Base-by-base conservation (phyloP, 2,888 invertebrate genomes). In the Eristalis tenax region DNA sequence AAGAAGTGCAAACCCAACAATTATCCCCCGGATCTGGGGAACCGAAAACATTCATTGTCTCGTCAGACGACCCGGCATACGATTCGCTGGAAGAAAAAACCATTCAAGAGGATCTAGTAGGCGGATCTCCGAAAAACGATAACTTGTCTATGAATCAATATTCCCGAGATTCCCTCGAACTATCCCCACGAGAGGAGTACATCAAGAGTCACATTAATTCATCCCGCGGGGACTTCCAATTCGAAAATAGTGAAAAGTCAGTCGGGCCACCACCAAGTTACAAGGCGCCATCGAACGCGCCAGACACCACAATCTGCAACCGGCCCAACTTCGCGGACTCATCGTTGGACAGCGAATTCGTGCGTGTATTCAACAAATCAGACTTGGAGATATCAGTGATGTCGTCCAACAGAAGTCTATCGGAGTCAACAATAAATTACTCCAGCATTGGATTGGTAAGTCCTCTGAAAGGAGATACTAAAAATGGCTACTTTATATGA, bases 371-470 rank as follows among this genome's bases (percentile, higher is more conserved):
- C 65, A 90, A 89, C 88, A 89, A 90, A 75, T 90, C 90, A 8
- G 90, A 90, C 77, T 13, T 89, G 61, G 91, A 90, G 75, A 57
- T 89, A 35, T 89, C 90, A 0, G 73, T 88, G 1, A 35, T 89
- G 22, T 89, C 89, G 4, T 76, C 88, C 26, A 89, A 89, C 84
- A 89, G 89, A 6, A 90, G 89, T 50, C 65, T 90, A 59, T 91
- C 91, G 0, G 91, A 91, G 43, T 87, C 90, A 1, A 89, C 90
- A 10, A 64, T 91, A 6, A 92, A 90, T 74, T 92, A 91, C 88
- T 91, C 91, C 3, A 91, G 89, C 77, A 89, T 91, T 40, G 91
- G 92, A 82, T 82, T 91, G 90, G 92, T 92, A 89, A 90, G 90
- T 90, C 18, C 0, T 5, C 4, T 15, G 10, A 26, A 59, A 23